phyloP scores from a whole-genome alignment of 2,113 vertebrate species.

The Butorides virescens region DNA sequence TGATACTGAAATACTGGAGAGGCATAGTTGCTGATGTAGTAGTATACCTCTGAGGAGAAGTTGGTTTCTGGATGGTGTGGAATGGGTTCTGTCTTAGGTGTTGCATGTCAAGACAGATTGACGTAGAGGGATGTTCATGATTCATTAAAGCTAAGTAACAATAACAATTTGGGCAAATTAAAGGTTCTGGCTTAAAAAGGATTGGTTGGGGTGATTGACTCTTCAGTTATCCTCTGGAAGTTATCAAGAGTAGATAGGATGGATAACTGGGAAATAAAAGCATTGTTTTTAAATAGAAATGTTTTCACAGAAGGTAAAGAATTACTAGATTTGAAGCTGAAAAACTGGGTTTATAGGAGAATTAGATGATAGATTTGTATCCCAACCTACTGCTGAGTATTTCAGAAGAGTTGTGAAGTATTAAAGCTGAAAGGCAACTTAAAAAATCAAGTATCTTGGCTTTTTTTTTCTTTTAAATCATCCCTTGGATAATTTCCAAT shows the following conservation, averaged over 20 bases:
- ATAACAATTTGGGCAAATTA: background rate
- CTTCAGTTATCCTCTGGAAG: background rate
- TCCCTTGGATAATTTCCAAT: background rate
- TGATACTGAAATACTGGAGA: background rate
- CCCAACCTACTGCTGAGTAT: background rate
- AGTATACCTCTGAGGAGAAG: background rate
- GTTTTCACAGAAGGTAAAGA: background rate
- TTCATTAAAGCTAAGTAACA: background rate
- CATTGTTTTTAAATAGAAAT: background rate
- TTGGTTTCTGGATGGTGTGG: background rate
- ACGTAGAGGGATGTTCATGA: accelerated
- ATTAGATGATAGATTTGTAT: background rate
- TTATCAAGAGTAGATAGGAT: background rate
- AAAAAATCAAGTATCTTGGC: background rate
- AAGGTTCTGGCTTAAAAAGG: background rate
- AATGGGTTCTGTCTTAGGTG: background rate
- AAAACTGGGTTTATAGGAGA: background rate
- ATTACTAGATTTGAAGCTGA: background rate
- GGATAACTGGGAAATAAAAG: background rate
- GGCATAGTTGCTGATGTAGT: background rate
- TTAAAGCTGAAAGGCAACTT: background rate
- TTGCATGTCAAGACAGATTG: background rate
- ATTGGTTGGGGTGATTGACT: background rate
- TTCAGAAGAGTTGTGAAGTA: background rate
- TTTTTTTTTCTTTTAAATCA: background rate